These are phyloP conservation scores for Lamproptera curius DNA, from an alignment of 2,888 invertebrate species.

Conservation along the genomic window DNA sequence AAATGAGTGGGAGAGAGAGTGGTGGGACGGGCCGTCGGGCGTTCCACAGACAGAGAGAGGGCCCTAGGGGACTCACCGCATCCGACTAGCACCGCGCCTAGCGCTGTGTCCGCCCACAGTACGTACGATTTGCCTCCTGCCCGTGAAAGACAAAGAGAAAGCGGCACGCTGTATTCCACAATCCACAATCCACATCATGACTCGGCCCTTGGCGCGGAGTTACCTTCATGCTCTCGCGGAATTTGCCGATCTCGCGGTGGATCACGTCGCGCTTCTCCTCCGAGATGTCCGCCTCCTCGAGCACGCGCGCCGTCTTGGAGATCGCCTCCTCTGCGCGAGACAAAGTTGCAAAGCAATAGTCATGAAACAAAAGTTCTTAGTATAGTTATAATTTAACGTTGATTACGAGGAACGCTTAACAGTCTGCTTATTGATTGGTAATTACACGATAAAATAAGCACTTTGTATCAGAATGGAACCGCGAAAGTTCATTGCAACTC, in stretches of 20 bases:
- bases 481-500: too few relatives aligned
- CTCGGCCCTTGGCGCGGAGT: slow-evolving; percentile 36
- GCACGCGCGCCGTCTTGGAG: slow-evolving; percentile 80
- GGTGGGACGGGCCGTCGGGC: slow-evolving; percentile 5
- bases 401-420: too few relatives aligned
- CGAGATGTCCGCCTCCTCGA: slow-evolving; percentile 94
- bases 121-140: slow-evolving; percentile 18
- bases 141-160: slow-evolving; percentile 19
- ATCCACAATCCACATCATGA: background rate
- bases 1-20: background rate
- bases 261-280: slow-evolving; percentile 98
- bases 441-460: too few relatives aligned
- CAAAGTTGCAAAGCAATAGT: too few relatives aligned
- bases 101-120: slow-evolving; percentile 10
- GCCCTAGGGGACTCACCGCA: slow-evolving; percentile 17
- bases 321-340: slow-evolving; percentile 83
- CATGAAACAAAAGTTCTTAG: too few relatives aligned
- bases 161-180: slow-evolving; percentile 9
- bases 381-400: too few relatives aligned
- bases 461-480: too few relatives aligned
- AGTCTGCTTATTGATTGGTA: too few relatives aligned
- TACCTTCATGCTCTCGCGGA: slow-evolving; percentile 98
- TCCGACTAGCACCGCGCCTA: slow-evolving; percentile 29
- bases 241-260: slow-evolving; percentile 97
- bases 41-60: slow-evolving; percentile 23